phyloP scores from a whole-genome alignment of 2,888 invertebrate species.

The Phengaris arion region DNA sequence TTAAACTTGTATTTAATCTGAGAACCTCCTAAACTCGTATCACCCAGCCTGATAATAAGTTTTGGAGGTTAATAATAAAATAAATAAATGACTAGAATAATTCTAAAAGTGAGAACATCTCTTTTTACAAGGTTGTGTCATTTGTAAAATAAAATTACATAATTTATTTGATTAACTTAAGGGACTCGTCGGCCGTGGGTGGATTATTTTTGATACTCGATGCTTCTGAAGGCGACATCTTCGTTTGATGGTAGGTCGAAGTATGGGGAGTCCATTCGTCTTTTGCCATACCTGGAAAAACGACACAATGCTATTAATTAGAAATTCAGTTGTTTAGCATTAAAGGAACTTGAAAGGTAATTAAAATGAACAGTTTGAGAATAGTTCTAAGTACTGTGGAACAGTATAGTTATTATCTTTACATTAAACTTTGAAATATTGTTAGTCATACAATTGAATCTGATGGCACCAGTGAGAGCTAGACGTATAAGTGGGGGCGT shows the following conservation, averaged over 20 bases:
- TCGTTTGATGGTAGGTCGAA: slow-evolving; percentile 60
- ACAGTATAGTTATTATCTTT: too few species aligned
- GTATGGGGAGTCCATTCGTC: slow-evolving; percentile 70
- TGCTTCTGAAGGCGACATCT: slow-evolving; percentile 57
- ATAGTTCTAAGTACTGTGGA: too few species aligned
- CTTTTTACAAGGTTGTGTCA: slow-evolving; percentile 22
- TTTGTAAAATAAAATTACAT: slow-evolving; percentile 15
- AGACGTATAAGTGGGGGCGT: too few species aligned
- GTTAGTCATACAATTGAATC: too few species aligned
- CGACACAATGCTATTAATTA: slow-evolving; percentile 32
- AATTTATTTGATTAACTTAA: slow-evolving; percentile 11
- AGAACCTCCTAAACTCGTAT: slow-evolving; percentile 48
- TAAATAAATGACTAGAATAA: slow-evolving; percentile 50
- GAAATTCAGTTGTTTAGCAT: too few species aligned
- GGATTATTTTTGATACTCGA: slow-evolving; percentile 43
- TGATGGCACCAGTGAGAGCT: too few species aligned
- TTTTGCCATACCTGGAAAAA: slow-evolving; percentile 67
- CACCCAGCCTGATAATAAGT: slow-evolving; percentile 67
- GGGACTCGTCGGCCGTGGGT: not conserved
- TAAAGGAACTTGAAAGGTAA: too few species aligned
- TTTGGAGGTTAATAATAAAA: slow-evolving; percentile 44
- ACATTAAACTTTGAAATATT: too few species aligned
- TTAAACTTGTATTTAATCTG: slow-evolving; percentile 25
- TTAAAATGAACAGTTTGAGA: too few species aligned
- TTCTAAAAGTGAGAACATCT: slow-evolving; percentile 39